These are phyloP conservation scores for Chironomus tepperi DNA, from an alignment of 1,140 invertebrate genomes.

Conservation along the genomic window DNA sequence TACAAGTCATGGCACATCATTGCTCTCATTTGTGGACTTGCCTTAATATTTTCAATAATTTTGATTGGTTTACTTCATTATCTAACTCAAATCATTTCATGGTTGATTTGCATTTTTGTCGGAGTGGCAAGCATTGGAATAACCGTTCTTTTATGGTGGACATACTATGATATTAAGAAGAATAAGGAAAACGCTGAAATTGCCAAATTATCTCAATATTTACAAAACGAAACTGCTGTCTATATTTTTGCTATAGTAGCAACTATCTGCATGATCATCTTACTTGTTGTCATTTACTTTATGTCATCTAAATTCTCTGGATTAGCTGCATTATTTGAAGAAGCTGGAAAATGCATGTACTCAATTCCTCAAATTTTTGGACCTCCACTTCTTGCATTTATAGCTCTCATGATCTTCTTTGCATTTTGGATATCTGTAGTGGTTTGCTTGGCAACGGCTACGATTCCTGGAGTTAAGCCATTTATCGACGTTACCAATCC, in stretches of 20 bases:
- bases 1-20: slow-evolving; percentile 81
- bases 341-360: slow-evolving; percentile 76
- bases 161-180: slow-evolving; percentile 66
- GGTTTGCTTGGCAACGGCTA: slow-evolving; percentile 53
- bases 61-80: slow-evolving; percentile 79
- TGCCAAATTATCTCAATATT: slow-evolving; percentile 58
- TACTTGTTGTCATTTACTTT: slow-evolving; percentile 68
- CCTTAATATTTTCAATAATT: slow-evolving; percentile 68
- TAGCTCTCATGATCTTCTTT: slow-evolving; percentile 68
- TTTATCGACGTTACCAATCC: slow-evolving; percentile 28
- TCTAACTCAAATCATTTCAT: slow-evolving; percentile 72
- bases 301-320: slow-evolving; percentile 72
- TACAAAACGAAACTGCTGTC: slow-evolving; percentile 78
- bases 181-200: slow-evolving; percentile 25
- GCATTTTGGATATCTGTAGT: slow-evolving; percentile 78
- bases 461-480: slow-evolving; percentile 41
- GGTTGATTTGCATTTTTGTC: slow-evolving; percentile 75
- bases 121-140: slow-evolving; percentile 64
- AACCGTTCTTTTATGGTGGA: slow-evolving; percentile 79
- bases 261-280: slow-evolving; percentile 66
- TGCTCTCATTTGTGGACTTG: slow-evolving; percentile 51
- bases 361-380: slow-evolving; percentile 77
- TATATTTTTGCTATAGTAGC: slow-evolving; percentile 73
- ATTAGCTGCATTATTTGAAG: slow-evolving; percentile 72
- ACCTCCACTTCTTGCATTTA: slow-evolving; percentile 79